A percentile compares a stretch with the other conserved stretches of the same genome.
Conservation (phyloP, 64 coral and sea anemone genomes). For the Anthopleura sola region DNA sequence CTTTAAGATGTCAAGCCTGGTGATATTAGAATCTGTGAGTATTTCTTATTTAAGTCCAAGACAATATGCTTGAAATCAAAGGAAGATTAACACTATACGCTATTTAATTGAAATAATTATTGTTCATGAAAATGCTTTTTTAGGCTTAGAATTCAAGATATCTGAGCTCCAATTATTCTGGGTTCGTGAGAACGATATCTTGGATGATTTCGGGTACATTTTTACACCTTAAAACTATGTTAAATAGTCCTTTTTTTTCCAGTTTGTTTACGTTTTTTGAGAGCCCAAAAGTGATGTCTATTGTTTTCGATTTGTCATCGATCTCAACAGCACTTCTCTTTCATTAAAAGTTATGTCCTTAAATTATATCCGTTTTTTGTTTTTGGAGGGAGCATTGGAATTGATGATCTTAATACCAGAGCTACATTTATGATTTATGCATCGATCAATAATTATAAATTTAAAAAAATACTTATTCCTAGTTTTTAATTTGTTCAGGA, state of each 20-base stretch:
- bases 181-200: too few relatives aligned
- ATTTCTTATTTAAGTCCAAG: background rate
- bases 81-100: background rate
- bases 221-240: too few relatives aligned
- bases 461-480: background rate
- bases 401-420: too few relatives aligned
- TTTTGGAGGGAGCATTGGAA: background rate
- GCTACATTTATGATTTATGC: too few relatives aligned
- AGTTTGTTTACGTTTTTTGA: background rate
- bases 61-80: background rate
- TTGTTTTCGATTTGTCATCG: background rate
- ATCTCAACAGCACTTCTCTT: background rate
- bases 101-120: background rate
- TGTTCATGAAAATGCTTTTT: background rate
- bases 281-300: background rate
- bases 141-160: background rate
- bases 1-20: conserved; percentile 49
- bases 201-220: too few relatives aligned
- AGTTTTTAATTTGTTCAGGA: conserved; percentile 46
- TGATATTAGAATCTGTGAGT: conserved; percentile 70
- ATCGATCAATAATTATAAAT: too few relatives aligned
- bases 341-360: background rate
- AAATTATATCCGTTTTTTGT: too few relatives aligned
- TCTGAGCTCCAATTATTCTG: background rate
- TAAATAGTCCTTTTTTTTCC: background rate